Percentiles rank a stretch among this genome's conserved stretches.
Conservation (phyloP, 1,140 invertebrate species). For the Leptoteleia sp. region DNA sequence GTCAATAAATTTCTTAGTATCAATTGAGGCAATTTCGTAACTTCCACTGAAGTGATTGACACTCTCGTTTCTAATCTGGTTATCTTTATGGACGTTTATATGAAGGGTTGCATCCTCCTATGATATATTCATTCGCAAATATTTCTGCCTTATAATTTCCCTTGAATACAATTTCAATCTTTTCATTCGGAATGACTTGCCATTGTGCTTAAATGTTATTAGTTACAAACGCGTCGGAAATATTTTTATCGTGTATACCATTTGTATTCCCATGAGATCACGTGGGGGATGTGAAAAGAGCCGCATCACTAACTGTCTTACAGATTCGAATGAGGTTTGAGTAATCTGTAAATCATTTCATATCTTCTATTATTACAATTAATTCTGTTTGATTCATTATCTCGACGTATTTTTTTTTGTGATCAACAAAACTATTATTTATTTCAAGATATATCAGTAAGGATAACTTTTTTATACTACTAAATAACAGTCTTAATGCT, state of each 20-base stretch:
- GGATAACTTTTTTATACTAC: no score
- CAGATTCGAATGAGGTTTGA: slow-evolving; percentile 17
- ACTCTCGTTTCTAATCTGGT: slow-evolving; percentile 12
- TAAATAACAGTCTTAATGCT: no score
- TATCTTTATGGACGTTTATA: slow-evolving; percentile 1
- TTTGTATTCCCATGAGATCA: slow-evolving; percentile 25
- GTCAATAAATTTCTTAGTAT: slow-evolving; percentile 1
- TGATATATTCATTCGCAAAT: slow-evolving; percentile 15
- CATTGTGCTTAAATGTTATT: slow-evolving; percentile 10
- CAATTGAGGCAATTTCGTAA: slow-evolving; percentile 7
- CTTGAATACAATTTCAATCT: slow-evolving; percentile 7
- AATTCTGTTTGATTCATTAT: no score
- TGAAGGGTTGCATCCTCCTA: slow-evolving; percentile 7
- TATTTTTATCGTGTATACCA: slow-evolving; percentile 19
- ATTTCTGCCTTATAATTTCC: slow-evolving; percentile 2
- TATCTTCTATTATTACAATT: no score
- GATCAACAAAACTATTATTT: no score
- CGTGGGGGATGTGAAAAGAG: slow-evolving; percentile 11
- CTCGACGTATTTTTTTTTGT: no score
- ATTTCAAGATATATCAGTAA: no score
- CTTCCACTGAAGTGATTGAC: slow-evolving; percentile 1
- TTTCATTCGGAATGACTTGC: slow-evolving; percentile 1
- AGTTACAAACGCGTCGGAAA: slow-evolving; percentile 1
- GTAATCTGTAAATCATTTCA: slow-evolving; percentile 17
- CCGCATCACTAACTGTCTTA: slow-evolving; percentile 5